A percentile compares a stretch with the other conserved stretches of the same genome.
Evolutionary conservation across 2,797 vertebrate species (phyloP).

Genomic region (Salarias fasciatus): DNA sequence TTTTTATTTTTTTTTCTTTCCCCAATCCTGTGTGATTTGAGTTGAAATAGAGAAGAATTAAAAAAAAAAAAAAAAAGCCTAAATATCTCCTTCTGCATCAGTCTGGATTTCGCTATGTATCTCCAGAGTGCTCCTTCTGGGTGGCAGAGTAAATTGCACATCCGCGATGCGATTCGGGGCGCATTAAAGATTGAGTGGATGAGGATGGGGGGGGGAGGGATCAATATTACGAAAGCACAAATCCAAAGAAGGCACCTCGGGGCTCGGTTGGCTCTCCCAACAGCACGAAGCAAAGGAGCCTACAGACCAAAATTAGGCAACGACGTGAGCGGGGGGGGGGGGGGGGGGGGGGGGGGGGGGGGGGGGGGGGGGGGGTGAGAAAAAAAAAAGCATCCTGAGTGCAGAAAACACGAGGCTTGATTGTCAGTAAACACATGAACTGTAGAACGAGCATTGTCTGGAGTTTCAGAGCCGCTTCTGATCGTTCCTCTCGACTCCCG

Average conservation of each 20-base stretch:
- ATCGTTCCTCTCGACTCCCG: constrained; percentile 53
- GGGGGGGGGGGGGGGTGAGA: too few relatives aligned
- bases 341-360: too few relatives aligned
- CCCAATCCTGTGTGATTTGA: constrained; percentile 52
- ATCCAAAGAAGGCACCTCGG: constrained; percentile 80
- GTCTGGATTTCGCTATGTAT: constrained; percentile 45
- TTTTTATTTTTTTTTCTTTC: constrained; percentile 28
- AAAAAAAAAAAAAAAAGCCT: constrained; percentile 29
- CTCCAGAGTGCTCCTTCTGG: constrained; percentile 33
- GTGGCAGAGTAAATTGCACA: constrained; percentile 63
- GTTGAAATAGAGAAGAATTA: constrained; percentile 12
- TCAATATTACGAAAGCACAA: constrained; percentile 81
- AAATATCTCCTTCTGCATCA: constrained; percentile 33
- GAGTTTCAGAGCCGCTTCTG: constrained; percentile 56
- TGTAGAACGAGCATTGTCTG: constrained; percentile 71
- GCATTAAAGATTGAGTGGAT: constrained; percentile 54
- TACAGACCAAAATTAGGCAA: constrained; percentile 60
- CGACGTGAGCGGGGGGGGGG: constrained; percentile 27
- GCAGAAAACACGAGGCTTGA: constrained; percentile 54
- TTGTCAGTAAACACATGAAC: constrained; percentile 73
- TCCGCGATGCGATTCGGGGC: constrained; percentile 58
- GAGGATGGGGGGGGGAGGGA: constrained; percentile 55
- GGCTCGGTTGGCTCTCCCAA: constrained; percentile 51
- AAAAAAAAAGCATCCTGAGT: constrained; percentile 29
- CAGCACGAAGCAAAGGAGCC: constrained; percentile 50